A percentile compares a stretch with the other conserved stretches of the same genome.
phyloP scores from a whole-genome alignment of 2,797 vertebrate species.

The Phataginus tricuspis region DNA sequence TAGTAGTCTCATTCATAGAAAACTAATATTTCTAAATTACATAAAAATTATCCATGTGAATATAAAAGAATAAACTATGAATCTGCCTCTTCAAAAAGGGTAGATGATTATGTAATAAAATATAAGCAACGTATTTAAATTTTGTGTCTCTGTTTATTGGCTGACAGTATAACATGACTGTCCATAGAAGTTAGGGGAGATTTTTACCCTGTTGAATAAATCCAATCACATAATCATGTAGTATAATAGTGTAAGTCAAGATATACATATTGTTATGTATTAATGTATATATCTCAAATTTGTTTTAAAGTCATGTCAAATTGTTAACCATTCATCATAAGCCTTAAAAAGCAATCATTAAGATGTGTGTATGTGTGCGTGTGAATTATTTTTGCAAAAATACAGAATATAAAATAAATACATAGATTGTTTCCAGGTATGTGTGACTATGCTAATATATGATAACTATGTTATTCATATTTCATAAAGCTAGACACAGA shows the following conservation, averaged over 20 bases:
- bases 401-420: not conserved
- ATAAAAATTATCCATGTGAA: not conserved
- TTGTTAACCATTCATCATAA: not conserved
- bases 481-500: not conserved
- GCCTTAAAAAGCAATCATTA: not conserved
- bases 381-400: not conserved
- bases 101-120: not conserved
- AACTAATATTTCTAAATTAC: not conserved
- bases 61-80: not conserved
- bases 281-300: not conserved
- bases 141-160: not conserved
- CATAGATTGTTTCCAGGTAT: not conserved
- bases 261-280: not conserved
- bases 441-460: not conserved
- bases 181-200: not conserved
- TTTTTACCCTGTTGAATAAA: not conserved
- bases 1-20: not conserved
- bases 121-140: not conserved
- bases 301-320: not conserved
- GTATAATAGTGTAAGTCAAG: not conserved
- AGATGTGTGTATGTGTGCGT: not conserved
- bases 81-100: not conserved
- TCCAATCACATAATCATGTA: not conserved
- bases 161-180: not conserved
- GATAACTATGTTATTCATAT: not conserved